A percentile compares a stretch with the other conserved stretches of the same genome.
phyloP scores from a whole-genome alignment of 2,888 invertebrate species.

The Gasteruption jaculator region DNA sequence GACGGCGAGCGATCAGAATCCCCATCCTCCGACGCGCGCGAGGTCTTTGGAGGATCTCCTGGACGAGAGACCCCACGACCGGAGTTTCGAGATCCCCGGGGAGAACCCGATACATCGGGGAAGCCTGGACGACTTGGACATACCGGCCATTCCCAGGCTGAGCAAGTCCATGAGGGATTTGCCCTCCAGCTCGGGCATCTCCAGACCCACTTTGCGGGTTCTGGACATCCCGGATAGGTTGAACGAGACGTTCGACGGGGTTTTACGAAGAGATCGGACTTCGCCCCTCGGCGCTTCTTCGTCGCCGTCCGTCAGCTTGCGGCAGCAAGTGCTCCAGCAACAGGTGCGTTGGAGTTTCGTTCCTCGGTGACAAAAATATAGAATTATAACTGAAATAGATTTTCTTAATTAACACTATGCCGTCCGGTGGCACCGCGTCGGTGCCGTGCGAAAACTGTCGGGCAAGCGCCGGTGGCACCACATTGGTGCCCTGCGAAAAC shows the following conservation, averaged over 20 bases:
- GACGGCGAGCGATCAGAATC: slow-evolving; percentile 52
- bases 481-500: too few relatives aligned
- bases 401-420: too few relatives aligned
- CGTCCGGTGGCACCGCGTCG: too few relatives aligned
- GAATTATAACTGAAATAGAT: too few relatives aligned
- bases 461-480: too few relatives aligned
- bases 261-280: slow-evolving; percentile 34
- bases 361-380: too few relatives aligned
- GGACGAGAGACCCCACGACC: slow-evolving; percentile 50
- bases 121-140: slow-evolving; percentile 42
- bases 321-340: slow-evolving; percentile 33
- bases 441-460: too few relatives aligned
- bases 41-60: slow-evolving; percentile 67
- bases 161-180: slow-evolving; percentile 40
- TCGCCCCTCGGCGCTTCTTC: slow-evolving; percentile 34
- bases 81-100: slow-evolving; percentile 42
- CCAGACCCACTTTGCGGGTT: slow-evolving; percentile 32
- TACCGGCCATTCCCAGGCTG: slow-evolving; percentile 42
- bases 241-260: slow-evolving; percentile 42
- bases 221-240: slow-evolving; percentile 32
- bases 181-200: slow-evolving; percentile 30
- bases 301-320: slow-evolving; percentile 32
- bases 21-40: slow-evolving; percentile 60
- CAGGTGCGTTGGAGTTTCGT: too few relatives aligned
- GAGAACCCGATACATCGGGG: slow-evolving; percentile 38